Conservation (phyloP, 2,888 invertebrate species). For the Blera fallax region DNA sequence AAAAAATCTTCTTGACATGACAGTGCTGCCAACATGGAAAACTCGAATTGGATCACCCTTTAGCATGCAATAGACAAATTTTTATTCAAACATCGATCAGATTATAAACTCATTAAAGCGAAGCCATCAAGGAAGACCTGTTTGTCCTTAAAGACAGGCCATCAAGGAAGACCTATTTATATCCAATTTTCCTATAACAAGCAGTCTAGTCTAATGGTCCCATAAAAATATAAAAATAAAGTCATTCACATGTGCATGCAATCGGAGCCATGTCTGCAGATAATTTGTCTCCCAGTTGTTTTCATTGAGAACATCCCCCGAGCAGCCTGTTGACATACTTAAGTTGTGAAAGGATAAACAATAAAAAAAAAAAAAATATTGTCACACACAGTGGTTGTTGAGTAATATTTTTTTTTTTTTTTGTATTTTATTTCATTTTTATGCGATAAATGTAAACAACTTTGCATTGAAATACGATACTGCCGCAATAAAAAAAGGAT, state of each 20-base stretch:
- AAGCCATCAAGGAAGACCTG: not conserved
- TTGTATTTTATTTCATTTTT: no score
- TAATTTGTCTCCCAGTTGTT: slow-evolving; percentile 46
- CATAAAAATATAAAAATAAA: not conserved
- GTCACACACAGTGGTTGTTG: not conserved
- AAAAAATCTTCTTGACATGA: no score
- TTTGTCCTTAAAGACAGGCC: not conserved
- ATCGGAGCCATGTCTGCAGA: slow-evolving; percentile 24
- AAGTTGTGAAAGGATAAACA: slow-evolving; percentile 60
- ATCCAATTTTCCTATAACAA: not conserved
- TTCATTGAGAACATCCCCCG: slow-evolving; percentile 36
- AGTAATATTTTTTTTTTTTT: not conserved
- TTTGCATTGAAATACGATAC: slow-evolving; percentile 14
- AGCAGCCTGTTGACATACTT: slow-evolving; percentile 55
- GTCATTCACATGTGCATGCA: not conserved
- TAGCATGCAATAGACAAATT: no score
- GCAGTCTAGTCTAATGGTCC: not conserved
- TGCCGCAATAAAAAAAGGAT: not conserved
- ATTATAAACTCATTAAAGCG: not conserved
- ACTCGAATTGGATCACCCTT: no score
- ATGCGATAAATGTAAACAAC: not conserved
- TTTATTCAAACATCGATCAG: no score
- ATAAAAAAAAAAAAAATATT: slow-evolving; percentile 16
- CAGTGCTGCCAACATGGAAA: no score
- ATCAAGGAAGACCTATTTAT: not conserved